Conservation (phyloP, 2,797 vertebrate species). For the Echiichthys vipera region DNA sequence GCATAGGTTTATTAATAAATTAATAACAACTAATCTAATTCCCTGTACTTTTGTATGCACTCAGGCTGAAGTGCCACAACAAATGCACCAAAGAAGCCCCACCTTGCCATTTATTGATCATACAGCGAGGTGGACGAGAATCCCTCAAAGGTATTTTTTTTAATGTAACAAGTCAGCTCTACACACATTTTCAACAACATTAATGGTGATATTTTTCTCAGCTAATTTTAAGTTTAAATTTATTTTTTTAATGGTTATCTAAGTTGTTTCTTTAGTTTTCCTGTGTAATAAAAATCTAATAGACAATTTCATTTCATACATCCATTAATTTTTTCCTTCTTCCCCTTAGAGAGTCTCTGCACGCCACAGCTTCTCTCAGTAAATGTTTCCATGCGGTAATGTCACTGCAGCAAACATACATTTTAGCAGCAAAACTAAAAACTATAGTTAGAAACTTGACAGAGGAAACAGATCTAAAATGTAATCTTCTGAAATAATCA, state of each 20-base stretch:
- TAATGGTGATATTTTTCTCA: background rate
- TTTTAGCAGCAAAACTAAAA: too few species aligned
- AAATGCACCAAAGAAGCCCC: constrained; percentile 99
- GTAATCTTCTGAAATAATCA: too few species aligned
- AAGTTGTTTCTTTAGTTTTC: background rate
- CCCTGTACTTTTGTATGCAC: background rate
- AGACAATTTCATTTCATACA: too few species aligned
- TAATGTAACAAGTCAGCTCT: background rate
- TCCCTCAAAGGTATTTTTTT: constrained; percentile 76
- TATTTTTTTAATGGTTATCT: too few species aligned
- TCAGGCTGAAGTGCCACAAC: constrained; percentile 99
- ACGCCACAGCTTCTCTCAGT: too few species aligned
- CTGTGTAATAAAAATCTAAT: too few species aligned
- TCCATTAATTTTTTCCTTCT: too few species aligned
- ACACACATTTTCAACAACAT: background rate
- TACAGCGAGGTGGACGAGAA: constrained; percentile 94
- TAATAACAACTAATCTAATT: constrained; percentile 1
- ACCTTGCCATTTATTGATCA: constrained; percentile 97
- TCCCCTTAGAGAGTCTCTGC: too few species aligned
- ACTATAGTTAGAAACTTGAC: too few species aligned
- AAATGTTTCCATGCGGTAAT: too few species aligned
- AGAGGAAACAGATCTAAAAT: too few species aligned
- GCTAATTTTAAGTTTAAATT: background rate
- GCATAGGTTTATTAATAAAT: constrained; percentile 2
- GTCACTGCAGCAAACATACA: too few species aligned